These are phyloP conservation scores for Marronus borbonicus DNA, from an alignment of 2,888 invertebrate species.

Conservation along the genomic window DNA sequence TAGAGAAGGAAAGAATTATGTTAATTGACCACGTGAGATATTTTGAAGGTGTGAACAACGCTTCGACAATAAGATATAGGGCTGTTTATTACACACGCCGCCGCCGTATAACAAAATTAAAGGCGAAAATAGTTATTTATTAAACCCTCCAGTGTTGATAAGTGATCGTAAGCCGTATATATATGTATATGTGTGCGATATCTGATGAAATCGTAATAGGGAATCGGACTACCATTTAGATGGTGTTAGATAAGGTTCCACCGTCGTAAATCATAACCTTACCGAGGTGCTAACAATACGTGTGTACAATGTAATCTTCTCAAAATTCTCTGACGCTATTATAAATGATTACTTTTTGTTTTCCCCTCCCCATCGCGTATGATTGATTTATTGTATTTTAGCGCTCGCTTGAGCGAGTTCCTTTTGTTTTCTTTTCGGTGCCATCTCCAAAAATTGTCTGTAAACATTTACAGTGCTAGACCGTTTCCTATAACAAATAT, in stretches of 20 bases:
- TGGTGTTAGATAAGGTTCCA: constrained; percentile 64
- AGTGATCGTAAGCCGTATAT: constrained; percentile 55
- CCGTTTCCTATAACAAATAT: background rate
- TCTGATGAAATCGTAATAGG: constrained; percentile 64
- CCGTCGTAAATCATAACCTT: constrained; percentile 64
- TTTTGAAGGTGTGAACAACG: constrained; percentile 57
- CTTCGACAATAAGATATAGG: constrained; percentile 55
- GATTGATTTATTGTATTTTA: constrained; percentile 45
- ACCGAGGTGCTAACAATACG: constrained; percentile 62
- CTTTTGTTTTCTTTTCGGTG: constrained; percentile 42
- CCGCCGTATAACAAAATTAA: constrained; percentile 54
- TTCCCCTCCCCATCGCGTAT: background rate
- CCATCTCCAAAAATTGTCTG: background rate
- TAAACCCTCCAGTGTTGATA: constrained; percentile 64
- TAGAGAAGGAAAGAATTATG: constrained; percentile 45
- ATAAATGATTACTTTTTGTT: constrained; percentile 43
- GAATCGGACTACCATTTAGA: constrained; percentile 67
- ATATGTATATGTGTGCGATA: constrained; percentile 59
- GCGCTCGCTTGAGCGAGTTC: background rate
- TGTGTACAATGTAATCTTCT: constrained; percentile 50
- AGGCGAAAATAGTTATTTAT: constrained; percentile 64
- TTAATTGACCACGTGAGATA: constrained; percentile 48
- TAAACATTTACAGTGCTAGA: background rate
- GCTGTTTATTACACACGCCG: constrained; percentile 55
- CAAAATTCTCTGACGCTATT: constrained; percentile 44